These are phyloP conservation scores for Ceratosolen solmsi DNA, from an alignment of 1,140 invertebrate species.

Conservation along the genomic window DNA sequence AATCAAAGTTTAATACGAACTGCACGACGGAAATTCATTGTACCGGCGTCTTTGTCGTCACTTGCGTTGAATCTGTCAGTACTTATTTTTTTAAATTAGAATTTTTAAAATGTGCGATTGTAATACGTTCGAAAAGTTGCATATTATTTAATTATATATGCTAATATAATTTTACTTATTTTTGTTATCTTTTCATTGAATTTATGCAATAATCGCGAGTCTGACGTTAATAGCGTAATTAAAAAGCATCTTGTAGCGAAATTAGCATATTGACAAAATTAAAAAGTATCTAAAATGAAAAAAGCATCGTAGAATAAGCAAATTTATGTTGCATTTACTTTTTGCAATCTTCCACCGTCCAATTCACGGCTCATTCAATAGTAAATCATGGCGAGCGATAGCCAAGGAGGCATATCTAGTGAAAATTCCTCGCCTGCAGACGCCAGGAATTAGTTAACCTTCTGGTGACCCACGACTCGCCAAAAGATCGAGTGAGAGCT, in stretches of 20 bases:
- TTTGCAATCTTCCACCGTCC: background rate
- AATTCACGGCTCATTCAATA: background rate
- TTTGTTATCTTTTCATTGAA: too few species aligned
- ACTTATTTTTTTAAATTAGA: background rate
- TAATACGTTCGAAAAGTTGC: background rate
- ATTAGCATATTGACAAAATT: background rate
- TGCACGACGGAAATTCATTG: background rate
- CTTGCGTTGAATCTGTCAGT: too few species aligned
- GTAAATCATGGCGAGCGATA: background rate
- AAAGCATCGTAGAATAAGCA: background rate
- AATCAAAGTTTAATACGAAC: background rate
- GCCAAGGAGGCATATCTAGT: background rate
- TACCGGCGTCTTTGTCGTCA: too few species aligned
- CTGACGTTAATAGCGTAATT: background rate
- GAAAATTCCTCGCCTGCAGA: background rate
- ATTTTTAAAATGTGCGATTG: background rate
- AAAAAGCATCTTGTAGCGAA: background rate
- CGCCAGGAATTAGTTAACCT: slow-evolving; percentile 17
- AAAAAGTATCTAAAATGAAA: background rate
- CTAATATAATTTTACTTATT: too few species aligned
- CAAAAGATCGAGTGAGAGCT: background rate
- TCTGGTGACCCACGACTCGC: background rate
- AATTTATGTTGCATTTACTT: slow-evolving; percentile 16
- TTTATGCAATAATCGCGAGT: background rate
- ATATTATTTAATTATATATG: background rate